Conservation (phyloP, 2,888 invertebrate species). For the Ormia ochracea region DNA sequence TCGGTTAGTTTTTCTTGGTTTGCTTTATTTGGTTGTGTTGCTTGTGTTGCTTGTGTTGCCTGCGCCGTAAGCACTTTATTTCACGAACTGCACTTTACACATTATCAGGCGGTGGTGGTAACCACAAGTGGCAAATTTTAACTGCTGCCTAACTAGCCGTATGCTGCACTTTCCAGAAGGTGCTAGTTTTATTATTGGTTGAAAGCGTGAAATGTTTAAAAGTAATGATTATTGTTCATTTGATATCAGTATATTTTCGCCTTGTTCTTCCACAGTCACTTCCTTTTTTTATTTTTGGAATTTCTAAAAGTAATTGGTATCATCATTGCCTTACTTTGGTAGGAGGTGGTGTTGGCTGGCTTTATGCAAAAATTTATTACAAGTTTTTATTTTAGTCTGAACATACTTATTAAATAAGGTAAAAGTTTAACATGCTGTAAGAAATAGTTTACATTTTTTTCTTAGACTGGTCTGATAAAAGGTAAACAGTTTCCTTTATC, state of each 20-base stretch:
- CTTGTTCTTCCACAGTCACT: too few relatives aligned
- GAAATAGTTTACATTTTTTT: not conserved
- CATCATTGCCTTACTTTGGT: not conserved
- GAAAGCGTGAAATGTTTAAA: slow-evolving; percentile 55
- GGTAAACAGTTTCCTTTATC: not conserved
- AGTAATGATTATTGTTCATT: slow-evolving; percentile 57
- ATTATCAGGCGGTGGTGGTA: slow-evolving; percentile 56
- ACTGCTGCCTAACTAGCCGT: slow-evolving; percentile 37
- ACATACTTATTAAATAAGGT: slow-evolving; percentile 4
- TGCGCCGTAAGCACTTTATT: slow-evolving; percentile 54
- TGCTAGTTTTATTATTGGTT: slow-evolving; percentile 57
- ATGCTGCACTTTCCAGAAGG: slow-evolving; percentile 39
- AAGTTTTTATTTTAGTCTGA: not conserved
- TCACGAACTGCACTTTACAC: slow-evolving; percentile 58
- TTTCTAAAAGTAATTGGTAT: slow-evolving; percentile 16
- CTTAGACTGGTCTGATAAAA: not conserved
- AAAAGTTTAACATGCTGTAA: not conserved
- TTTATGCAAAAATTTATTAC: slow-evolving; percentile 22
- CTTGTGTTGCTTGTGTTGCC: too few relatives aligned
- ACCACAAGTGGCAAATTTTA: slow-evolving; percentile 53
- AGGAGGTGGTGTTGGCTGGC: slow-evolving; percentile 40
- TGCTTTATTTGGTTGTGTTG: not conserved
- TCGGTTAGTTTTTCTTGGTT: slow-evolving; percentile 37
- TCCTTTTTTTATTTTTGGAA: not conserved
- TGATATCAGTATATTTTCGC: slow-evolving; percentile 13